These are phyloP conservation scores for Sorex fumeus DNA, from an alignment of 2,113 vertebrate species.

Conservation along the genomic window DNA sequence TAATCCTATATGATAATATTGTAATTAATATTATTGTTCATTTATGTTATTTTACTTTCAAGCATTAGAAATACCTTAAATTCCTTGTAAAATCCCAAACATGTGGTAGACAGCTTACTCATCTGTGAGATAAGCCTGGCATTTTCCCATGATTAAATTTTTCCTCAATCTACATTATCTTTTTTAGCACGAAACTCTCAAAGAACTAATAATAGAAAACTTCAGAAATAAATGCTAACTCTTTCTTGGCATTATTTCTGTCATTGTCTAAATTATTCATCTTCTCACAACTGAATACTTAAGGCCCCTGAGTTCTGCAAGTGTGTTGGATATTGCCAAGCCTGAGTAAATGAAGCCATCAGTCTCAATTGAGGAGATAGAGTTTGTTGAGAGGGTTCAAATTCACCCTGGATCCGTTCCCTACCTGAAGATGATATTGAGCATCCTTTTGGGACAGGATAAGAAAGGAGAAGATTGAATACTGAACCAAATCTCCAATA, in stretches of 20 bases:
- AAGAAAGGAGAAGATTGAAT: neutral
- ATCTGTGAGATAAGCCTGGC: conserved; percentile 46
- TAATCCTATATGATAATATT: neutral
- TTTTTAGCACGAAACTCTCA: conserved; percentile 21
- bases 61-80: neutral
- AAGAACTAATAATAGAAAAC: conserved; percentile 21
- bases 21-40: conserved; percentile 8
- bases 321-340: neutral
- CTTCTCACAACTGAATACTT: neutral
- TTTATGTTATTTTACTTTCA: conserved; percentile 41
- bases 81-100: neutral
- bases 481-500: neutral
- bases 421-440: neutral
- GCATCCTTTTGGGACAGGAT: neutral
- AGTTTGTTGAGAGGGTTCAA: neutral
- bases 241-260: conserved; percentile 10
- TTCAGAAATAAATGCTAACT: neutral
- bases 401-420: neutral
- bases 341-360: conserved; percentile 9
- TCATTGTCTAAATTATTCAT: neutral
- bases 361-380: conserved; percentile 10
- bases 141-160: conserved; percentile 51
- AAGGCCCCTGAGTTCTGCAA: neutral
- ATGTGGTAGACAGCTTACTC: neutral
- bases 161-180: conserved; percentile 17